Conservation (phyloP, 2,113 vertebrate species). For the Amphiprion percula region DNA sequence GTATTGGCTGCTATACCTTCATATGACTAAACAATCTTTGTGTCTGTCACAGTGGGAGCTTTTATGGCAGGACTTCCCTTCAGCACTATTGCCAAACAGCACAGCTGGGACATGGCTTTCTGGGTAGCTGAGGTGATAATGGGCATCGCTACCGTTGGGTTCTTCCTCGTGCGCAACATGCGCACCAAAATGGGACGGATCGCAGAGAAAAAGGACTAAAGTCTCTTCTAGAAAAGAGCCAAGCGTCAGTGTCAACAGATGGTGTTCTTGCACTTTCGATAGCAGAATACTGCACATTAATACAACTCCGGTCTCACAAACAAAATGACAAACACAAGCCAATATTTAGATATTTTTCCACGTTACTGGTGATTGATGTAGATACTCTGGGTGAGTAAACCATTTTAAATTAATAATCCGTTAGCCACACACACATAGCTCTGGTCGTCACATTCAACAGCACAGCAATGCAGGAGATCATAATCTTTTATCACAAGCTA, state of each 20-base stretch:
- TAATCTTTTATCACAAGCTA: neutral
- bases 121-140: constrained; percentile 93
- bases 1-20: neutral
- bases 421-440: neutral
- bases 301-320: constrained; percentile 26
- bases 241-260: neutral
- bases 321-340: constrained; percentile 8
- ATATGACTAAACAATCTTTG: neutral
- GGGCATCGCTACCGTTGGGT: constrained; percentile 83
- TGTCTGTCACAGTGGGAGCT: constrained; percentile 89
- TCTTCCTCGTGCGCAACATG: constrained; percentile 95
- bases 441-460: constrained; percentile 10
- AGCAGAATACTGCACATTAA: constrained; percentile 44
- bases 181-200: constrained; percentile 94
- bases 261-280: neutral
- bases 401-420: constrained; percentile 2
- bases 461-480: neutral
- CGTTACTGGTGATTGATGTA: neutral
- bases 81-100: constrained; percentile 95
- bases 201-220: constrained; percentile 89
- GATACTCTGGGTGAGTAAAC: constrained; percentile 30
- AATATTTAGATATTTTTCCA: neutral
- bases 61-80: constrained; percentile 96
- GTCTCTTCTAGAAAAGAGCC: neutral
- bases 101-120: constrained; percentile 96